Evolutionary conservation across 1,140 invertebrate species (phyloP).

Genomic region (Diachasmimorpha longicaudata): DNA sequence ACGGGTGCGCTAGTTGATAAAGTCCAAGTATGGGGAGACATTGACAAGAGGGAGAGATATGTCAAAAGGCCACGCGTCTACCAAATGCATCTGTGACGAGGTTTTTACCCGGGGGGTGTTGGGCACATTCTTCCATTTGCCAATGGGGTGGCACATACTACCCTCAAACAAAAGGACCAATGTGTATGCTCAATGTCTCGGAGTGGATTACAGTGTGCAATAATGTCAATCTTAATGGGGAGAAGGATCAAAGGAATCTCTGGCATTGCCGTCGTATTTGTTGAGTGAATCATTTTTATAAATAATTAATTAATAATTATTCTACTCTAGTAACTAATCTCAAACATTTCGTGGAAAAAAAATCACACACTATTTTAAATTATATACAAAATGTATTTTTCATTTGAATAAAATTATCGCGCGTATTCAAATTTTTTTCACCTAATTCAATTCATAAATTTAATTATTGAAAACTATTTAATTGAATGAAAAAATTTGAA

Average conservation of each 20-base stretch:
- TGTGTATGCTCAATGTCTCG: conserved; percentile 15
- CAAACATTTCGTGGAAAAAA: background rate
- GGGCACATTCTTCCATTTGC: background rate
- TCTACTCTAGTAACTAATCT: background rate
- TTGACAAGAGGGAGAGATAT: background rate
- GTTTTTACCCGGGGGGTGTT: conserved; percentile 1
- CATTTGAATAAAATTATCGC: too few species aligned
- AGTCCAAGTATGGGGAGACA: background rate
- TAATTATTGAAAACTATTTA: too few species aligned
- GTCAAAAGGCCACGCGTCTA: conserved; percentile 23
- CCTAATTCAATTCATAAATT: too few species aligned
- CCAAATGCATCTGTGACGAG: conserved; percentile 17
- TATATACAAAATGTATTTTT: too few species aligned
- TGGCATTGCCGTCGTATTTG: background rate
- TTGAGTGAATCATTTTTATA: background rate
- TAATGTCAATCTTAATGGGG: conserved; percentile 14
- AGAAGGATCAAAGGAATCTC: conserved; percentile 19
- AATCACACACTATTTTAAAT: too few species aligned
- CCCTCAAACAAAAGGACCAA: conserved; percentile 25
- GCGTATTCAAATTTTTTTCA: too few species aligned
- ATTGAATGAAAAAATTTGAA: too few species aligned
- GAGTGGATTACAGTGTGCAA: conserved; percentile 20
- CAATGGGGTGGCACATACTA: background rate
- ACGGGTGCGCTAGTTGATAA: background rate
- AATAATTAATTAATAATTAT: too few species aligned